Percentiles rank a stretch among this genome's conserved stretches.
These are phyloP conservation scores for Neomonachus schauinslandi DNA, from an alignment of 2,113 vertebrate genomes.

Conservation along the genomic window DNA sequence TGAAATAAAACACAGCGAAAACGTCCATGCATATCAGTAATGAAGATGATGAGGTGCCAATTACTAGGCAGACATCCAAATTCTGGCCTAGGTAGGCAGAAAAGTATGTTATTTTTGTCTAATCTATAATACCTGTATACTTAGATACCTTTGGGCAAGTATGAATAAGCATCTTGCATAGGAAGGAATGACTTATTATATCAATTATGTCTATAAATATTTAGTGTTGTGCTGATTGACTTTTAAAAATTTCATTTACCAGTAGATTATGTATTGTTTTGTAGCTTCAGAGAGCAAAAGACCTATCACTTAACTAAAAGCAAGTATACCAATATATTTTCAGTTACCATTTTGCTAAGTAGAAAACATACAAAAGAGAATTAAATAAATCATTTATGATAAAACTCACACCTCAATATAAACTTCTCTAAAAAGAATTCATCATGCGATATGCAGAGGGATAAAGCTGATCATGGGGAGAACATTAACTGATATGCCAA, in stretches of 20 bases:
- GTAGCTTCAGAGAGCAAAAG: neutral
- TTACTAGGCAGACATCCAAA: neutral
- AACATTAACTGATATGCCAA: neutral
- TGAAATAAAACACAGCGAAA: neutral
- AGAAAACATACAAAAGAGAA: neutral
- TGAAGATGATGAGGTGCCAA: neutral
- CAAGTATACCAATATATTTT: neutral
- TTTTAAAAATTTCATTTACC: neutral
- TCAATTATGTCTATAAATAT: constrained; percentile 1
- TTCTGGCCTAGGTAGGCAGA: neutral
- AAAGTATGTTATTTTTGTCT: neutral
- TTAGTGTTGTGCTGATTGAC: neutral
- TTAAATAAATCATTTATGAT: neutral
- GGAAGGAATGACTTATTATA: neutral
- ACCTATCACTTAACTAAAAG: neutral
- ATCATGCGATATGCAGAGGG: neutral
- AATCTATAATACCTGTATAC: neutral
- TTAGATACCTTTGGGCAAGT: neutral
- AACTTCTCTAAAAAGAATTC: neutral
- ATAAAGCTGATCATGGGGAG: neutral
- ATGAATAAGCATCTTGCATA: neutral
- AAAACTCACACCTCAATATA: neutral
- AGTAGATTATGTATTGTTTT: neutral
- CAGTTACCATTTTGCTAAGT: neutral
- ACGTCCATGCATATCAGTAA: neutral